phyloP scores from a whole-genome alignment of 2,888 invertebrate species.

The Lycophotia porphyrea region DNA sequence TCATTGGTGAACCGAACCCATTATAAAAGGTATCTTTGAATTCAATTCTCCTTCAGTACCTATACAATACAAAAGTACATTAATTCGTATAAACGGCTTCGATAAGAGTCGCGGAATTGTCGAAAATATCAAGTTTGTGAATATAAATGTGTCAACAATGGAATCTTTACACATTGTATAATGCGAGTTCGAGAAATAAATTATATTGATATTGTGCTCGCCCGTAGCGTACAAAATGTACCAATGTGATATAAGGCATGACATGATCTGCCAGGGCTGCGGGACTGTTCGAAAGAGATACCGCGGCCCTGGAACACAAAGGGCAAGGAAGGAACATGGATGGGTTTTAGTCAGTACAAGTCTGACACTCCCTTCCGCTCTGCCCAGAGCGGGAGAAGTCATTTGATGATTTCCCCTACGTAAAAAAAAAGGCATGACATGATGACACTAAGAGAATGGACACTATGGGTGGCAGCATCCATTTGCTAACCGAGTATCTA shows the following conservation, averaged over 20 bases:
- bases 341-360: too few species aligned
- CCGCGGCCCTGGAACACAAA: too few species aligned
- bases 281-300: too few species aligned
- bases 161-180: slow-evolving; percentile 43
- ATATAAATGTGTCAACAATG: slow-evolving; percentile 49
- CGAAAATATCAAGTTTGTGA: slow-evolving; percentile 43
- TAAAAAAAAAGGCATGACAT: too few species aligned
- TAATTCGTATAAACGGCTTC: slow-evolving; percentile 43
- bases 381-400: too few species aligned
- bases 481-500: too few species aligned
- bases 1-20: slow-evolving; percentile 2
- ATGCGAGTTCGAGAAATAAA: slow-evolving; percentile 33
- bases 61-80: slow-evolving; percentile 42
- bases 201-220: slow-evolving; percentile 23
- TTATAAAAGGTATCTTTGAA: slow-evolving; percentile 21
- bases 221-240: not conserved
- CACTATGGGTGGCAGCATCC: not conserved
- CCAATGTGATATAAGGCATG: not conserved
- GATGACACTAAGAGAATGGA: not conserved
- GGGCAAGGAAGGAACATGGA: too few species aligned
- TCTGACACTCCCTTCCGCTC: too few species aligned
- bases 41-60: slow-evolving; percentile 51
- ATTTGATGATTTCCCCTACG: too few species aligned
- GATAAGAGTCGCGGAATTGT: slow-evolving; percentile 42
- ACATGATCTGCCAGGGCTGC: too few species aligned